A percentile compares a stretch with the other conserved stretches of the same genome.
Conservation (phyloP, 2,113 vertebrate genomes). For the Crotalus horridus region DNA sequence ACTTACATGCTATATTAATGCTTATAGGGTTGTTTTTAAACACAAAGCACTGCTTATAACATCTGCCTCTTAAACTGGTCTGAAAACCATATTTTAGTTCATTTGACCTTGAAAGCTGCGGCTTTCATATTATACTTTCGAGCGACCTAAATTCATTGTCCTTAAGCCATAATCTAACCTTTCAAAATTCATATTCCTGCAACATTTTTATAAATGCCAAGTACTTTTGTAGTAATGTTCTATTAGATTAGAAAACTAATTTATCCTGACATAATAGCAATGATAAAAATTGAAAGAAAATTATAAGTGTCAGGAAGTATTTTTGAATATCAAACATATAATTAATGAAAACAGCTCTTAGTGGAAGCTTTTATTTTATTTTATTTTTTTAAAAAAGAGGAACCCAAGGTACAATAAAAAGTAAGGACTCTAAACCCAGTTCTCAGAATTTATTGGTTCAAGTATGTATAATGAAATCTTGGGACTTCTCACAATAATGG, state of each 20-base stretch:
- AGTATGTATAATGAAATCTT: neutral
- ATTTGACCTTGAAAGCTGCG: neutral
- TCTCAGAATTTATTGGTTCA: neutral
- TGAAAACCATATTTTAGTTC: conserved; percentile 9
- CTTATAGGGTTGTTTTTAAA: neutral
- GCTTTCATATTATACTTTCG: neutral
- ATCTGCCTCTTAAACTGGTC: neutral
- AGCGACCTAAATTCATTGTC: neutral
- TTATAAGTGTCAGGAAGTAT: neutral
- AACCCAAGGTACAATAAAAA: neutral
- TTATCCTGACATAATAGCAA: neutral
- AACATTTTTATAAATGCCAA: conserved; percentile 13
- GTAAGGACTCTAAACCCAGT: neutral
- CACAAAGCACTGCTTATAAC: neutral
- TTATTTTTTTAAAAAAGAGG: neutral
- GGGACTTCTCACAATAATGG: neutral
- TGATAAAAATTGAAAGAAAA: accelerated
- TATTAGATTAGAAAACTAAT: neutral
- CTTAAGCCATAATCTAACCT: neutral
- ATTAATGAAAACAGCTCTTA: neutral
- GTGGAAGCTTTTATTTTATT: neutral
- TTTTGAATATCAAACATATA: neutral
- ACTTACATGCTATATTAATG: neutral
- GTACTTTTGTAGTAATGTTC: neutral
- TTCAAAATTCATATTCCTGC: conserved; percentile 31